Conservation (phyloP, 1,140 invertebrate genomes). For the Aphis craccivora region DNA sequence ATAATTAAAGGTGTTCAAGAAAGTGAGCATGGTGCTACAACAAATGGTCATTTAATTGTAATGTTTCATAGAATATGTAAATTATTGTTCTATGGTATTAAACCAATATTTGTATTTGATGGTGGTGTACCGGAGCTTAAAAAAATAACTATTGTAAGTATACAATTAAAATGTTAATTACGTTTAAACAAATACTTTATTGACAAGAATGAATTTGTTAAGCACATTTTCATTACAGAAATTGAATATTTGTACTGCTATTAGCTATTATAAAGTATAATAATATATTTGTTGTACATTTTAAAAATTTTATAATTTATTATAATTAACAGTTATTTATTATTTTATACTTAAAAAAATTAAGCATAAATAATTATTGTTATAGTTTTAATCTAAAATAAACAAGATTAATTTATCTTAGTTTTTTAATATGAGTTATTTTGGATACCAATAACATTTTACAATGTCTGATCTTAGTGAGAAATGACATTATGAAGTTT, state of each 20-base stretch:
- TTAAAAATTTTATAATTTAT: background rate
- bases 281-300: background rate
- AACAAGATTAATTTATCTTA: background rate
- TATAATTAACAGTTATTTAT: too few relatives aligned
- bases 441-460: background rate
- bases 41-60: conserved; percentile 92
- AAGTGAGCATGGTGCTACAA: conserved; percentile 77
- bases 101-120: conserved; percentile 99
- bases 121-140: conserved; percentile 91
- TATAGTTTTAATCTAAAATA: background rate
- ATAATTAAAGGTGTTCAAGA: conserved; percentile 94
- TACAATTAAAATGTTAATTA: background rate
- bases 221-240: background rate
- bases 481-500: background rate
- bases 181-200: background rate
- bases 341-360: too few relatives aligned
- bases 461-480: background rate
- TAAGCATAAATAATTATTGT: too few relatives aligned
- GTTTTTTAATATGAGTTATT: background rate
- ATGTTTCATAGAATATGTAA: conserved; percentile 95
- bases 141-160: conserved; percentile 88
- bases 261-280: background rate
- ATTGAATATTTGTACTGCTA: background rate
- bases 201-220: background rate
- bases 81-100: conserved; percentile 93